Evolutionary conservation across 2,113 vertebrate species (phyloP).

Genomic region (Hypanus sabinus): DNA sequence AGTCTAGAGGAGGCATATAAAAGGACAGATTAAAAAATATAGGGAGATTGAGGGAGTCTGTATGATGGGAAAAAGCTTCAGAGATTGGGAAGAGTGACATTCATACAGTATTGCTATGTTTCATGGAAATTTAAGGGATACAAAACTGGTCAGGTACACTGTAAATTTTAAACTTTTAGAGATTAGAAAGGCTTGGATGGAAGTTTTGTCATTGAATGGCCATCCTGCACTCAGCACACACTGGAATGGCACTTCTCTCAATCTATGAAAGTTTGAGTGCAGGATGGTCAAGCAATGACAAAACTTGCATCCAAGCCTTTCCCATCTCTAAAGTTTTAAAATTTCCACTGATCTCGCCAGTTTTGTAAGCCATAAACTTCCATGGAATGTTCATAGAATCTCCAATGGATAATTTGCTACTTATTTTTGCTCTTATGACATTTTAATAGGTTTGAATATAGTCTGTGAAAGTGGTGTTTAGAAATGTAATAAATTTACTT

Average conservation of each 20-base stretch:
- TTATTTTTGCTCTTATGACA: not conserved
- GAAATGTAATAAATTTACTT: not conserved
- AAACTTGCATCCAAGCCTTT: too few relatives aligned
- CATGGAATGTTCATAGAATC: too few relatives aligned
- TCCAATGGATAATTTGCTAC: too few relatives aligned
- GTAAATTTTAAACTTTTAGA: not conserved
- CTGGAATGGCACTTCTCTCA: too few relatives aligned
- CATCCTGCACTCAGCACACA: too few relatives aligned
- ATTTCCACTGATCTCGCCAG: too few relatives aligned
- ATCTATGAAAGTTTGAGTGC: too few relatives aligned
- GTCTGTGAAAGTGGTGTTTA: not conserved
- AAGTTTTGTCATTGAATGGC: not conserved
- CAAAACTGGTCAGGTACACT: not conserved
- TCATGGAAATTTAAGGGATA: not conserved
- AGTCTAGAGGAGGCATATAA: not conserved
- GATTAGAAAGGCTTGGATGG: not conserved
- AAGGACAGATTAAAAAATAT: not conserved
- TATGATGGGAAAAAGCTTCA: not conserved
- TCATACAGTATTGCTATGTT: not conserved
- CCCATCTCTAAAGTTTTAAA: too few relatives aligned
- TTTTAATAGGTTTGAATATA: not conserved
- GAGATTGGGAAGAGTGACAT: not conserved
- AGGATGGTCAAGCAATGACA: too few relatives aligned
- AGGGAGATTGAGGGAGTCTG: not conserved
- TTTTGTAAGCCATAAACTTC: too few relatives aligned